Evolutionary conservation across 1,140 invertebrate species (phyloP).

Genomic region (Diorhabda elongata): DNA sequence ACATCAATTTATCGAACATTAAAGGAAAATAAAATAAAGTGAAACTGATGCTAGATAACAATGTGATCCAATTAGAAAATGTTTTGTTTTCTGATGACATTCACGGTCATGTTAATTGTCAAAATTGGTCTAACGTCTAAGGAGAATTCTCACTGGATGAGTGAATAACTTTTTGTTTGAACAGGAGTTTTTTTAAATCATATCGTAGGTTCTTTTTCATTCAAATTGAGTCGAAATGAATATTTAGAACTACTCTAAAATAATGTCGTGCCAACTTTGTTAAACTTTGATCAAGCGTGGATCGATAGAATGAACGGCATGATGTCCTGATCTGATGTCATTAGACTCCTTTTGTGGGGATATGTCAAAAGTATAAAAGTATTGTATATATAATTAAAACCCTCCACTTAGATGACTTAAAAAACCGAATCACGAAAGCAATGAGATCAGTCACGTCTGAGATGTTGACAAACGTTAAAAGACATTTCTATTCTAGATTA

Average conservation of each 20-base stretch:
- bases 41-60: no score
- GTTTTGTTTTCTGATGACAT: slow-evolving; percentile 1
- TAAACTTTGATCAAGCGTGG: not conserved
- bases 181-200: not conserved
- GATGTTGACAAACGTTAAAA: not conserved
- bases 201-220: not conserved
- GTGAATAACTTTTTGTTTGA: not conserved
- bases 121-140: not conserved
- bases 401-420: not conserved
- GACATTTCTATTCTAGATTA: not conserved
- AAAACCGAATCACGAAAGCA: not conserved
- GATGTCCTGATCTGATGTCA: not conserved
- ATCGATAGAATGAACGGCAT: not conserved
- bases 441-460: not conserved
- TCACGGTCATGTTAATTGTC: not conserved
- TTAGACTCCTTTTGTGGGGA: not conserved
- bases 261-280: not conserved
- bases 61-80: not conserved
- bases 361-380: not conserved
- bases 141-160: not conserved
- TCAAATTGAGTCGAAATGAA: not conserved
- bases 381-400: not conserved
- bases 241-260: not conserved
- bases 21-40: no score
- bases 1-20: no score